These are phyloP conservation scores for Dermatemys mawii DNA, from an alignment of 2,113 vertebrate species.

Conservation along the genomic window DNA sequence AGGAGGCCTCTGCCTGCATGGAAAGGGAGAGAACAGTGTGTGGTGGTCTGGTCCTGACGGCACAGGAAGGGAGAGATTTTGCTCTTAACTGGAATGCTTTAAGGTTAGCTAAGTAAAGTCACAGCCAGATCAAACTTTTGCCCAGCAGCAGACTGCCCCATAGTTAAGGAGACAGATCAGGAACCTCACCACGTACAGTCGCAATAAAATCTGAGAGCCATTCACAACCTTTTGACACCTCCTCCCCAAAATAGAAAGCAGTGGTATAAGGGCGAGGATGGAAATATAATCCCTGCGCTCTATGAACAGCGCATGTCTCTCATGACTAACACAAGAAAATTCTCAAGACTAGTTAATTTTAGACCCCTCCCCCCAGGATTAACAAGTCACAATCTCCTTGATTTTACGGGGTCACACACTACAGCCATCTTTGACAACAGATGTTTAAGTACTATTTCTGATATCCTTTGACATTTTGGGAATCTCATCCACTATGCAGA, in stretches of 20 bases:
- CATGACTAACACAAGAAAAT: not conserved
- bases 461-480: not conserved
- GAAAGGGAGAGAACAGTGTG: not conserved
- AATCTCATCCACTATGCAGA: not conserved
- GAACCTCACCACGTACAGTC: not conserved
- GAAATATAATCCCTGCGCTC: not conserved
- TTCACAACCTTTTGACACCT: not conserved
- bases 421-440: not conserved
- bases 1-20: not conserved
- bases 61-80: not conserved
- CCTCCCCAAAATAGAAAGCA: not conserved
- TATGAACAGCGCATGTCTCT: not conserved
- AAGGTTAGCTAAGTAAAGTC: not conserved
- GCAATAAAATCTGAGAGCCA: not conserved
- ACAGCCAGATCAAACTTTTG: accelerated
- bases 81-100: not conserved
- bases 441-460: not conserved
- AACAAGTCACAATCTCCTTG: not conserved
- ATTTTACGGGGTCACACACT: not conserved
- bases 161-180: accelerated
- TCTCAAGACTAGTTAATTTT: not conserved
- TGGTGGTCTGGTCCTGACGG: accelerated
- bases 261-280: not conserved
- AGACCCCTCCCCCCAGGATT: not conserved
- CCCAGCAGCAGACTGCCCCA: accelerated